phyloP scores from a whole-genome alignment of 2,888 invertebrate genomes.

The Mellilla xanthometata region DNA sequence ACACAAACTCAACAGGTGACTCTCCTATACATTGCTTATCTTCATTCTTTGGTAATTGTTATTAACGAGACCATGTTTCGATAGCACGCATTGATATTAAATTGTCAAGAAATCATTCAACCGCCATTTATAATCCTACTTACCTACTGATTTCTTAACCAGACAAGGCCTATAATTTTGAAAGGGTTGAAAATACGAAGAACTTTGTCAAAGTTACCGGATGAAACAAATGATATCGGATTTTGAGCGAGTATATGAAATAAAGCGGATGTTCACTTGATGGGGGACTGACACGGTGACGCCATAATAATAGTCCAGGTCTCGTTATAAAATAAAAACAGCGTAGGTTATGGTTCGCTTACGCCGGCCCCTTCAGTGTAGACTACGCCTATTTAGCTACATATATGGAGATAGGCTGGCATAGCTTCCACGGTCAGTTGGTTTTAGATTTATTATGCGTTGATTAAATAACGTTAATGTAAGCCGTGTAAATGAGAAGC shows the following conservation, averaged over 20 bases:
- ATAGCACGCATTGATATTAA: constrained; percentile 66
- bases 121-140: constrained; percentile 62
- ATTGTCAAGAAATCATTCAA: constrained; percentile 73
- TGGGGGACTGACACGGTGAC: constrained; percentile 76
- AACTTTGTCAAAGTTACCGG: constrained; percentile 49
- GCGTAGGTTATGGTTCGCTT: constrained; percentile 71
- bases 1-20: constrained; percentile 30
- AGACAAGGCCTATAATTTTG: constrained; percentile 43
- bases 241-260: constrained; percentile 58
- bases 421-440: constrained; percentile 47
- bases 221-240: constrained; percentile 63
- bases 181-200: constrained; percentile 34
- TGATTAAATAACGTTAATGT: constrained; percentile 28
- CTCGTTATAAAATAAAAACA: constrained; percentile 76
- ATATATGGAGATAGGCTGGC: constrained; percentile 44
- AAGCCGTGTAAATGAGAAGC: constrained; percentile 26
- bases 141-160: constrained; percentile 40
- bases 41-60: constrained; percentile 61
- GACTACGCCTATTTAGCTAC: constrained; percentile 62
- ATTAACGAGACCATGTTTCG: constrained; percentile 57
- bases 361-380: constrained; percentile 51
- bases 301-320: constrained; percentile 73
- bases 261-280: constrained; percentile 75
- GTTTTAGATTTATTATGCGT: constrained; percentile 34
- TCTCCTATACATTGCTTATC: constrained; percentile 43